Evolutionary conservation across 2,888 invertebrate genomes (phyloP), one percentile per base, ranked within the genome.

Genomic region (Xylota segnis): DNA sequence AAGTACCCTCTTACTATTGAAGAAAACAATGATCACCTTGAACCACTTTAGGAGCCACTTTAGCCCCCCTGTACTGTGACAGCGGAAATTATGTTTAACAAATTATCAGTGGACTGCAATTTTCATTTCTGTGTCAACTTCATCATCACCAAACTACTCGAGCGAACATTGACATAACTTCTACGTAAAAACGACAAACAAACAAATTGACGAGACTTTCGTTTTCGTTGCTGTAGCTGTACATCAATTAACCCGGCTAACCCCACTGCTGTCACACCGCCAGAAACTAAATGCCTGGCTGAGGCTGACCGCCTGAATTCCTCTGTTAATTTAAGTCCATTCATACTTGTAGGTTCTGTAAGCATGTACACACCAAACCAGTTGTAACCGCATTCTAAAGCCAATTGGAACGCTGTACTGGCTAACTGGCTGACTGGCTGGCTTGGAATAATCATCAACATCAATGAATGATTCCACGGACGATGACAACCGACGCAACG

Each of bases 221-320:
- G 66, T 40, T 79, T 86, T 86, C 84, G 65, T 72, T 54, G 45
- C 65, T 50, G 71, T 70, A 81, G 45, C 65, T 50, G 71, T 70
- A 81, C 66, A 66, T 50, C 76, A 81, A 81, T 86, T 86, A 81
- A 86, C 84, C 84, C 66, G 58, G 29, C 71, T 77, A 83, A 77
- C 76, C 76, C 37, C 76, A 65, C 56, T 47, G 52, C 43, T 7
- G 7, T 5, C n/a, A 7, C 2, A 6, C 7, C 7, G 40, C 32
- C 45, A 18, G 27, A n/a, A 43, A 59, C 40, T 59, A 40, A 23
- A 40, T 59, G 12, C 4, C 29, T 29, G 40, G 29, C 16, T 43
- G 43, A 32, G 18, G 12, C 45, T 58, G 10, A 23, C 43, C 23
- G 68, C 14, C 58, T 59, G 34, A 61, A 70, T 68, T 77, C 70